phyloP scores from a whole-genome alignment of 2,113 vertebrate genomes.

The Chascanopsetta lugubris region DNA sequence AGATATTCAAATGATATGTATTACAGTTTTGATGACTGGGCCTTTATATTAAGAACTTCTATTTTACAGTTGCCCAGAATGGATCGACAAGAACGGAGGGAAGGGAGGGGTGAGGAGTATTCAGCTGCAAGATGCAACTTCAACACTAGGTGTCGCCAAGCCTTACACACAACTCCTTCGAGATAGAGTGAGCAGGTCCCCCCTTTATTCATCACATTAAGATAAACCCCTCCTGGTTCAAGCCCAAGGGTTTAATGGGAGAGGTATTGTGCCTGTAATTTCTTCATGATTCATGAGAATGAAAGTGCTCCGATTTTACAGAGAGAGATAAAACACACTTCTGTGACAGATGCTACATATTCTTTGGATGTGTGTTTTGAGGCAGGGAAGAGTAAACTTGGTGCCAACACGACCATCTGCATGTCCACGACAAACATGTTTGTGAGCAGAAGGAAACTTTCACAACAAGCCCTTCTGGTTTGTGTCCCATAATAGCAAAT shows the following conservation, averaged over 20 bases:
- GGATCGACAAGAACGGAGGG: too few species aligned
- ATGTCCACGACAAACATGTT: conserved; percentile 15
- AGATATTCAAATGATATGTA: too few species aligned
- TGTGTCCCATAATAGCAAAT: conserved; percentile 21
- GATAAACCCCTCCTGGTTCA: not conserved
- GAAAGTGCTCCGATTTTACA: not conserved
- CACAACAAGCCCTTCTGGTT: conserved; percentile 47
- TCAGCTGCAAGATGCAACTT: too few species aligned
- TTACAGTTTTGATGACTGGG: too few species aligned
- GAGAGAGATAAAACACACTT: not conserved
- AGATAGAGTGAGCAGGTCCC: not conserved
- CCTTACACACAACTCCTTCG: too few species aligned
- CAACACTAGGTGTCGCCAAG: too few species aligned
- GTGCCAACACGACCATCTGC: conserved; percentile 29
- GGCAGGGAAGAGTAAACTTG: conserved; percentile 17
- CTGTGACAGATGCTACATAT: conserved; percentile 16
- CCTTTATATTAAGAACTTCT: too few species aligned
- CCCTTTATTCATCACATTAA: not conserved
- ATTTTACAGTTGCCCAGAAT: too few species aligned
- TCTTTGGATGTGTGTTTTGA: conserved; percentile 18
- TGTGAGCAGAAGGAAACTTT: conserved; percentile 54
- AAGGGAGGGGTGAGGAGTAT: too few species aligned
- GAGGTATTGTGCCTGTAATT: not conserved
- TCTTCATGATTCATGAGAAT: not conserved
- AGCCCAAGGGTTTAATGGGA: not conserved